Base-by-base conservation (phyloP, 2,113 vertebrate species). In the Beaufortia kweichowensis region DNA sequence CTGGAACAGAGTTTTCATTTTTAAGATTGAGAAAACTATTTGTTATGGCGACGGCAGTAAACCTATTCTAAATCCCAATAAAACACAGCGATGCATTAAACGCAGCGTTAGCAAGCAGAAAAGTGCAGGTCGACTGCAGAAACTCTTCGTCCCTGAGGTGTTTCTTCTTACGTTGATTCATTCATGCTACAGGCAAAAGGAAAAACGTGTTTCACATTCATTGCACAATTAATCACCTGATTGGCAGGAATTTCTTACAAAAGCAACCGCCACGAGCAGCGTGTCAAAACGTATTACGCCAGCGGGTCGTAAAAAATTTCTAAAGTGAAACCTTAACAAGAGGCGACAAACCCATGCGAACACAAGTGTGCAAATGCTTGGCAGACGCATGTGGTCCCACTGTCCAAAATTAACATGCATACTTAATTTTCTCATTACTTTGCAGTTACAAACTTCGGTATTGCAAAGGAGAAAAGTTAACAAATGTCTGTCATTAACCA, bases 201-300 rank as follows among this genome's bases (percentile, higher is more conserved):
- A 71, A 53, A 73, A 72, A 61, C n/a, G 17, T 35, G 15, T 73
- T 19, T 46, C 70, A 72, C 39, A 59, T 41, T 12, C 17, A 41
- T n/a, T 66, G 60, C 39, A 53, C 12, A 6, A 5, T 61, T 39
- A 60, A 73, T 65, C 67, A 67, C 53, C 69, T 78, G 75, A 81
- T 21, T 53, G 41, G 69, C 43, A 65, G 39, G 70, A 82, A 75
- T 79, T 53, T 63, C 61, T 62, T 57, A 66, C 61, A 70, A 76
- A 66, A 75, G 39, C 50, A 74, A 39, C 69, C 55, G 61, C 65
- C 74, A 67, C 64, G 12, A 75, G 56, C 28, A 68, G 41, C 26
- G 1, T 71, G 70, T 48, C 70, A 73, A 73, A 61, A 43, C 55
- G 5, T 23, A 57, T 41, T 26, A 41, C 1, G 4, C 53, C 21